phyloP scores from a whole-genome alignment of 2,888 invertebrate genomes.

The Heliconius charithonia region DNA sequence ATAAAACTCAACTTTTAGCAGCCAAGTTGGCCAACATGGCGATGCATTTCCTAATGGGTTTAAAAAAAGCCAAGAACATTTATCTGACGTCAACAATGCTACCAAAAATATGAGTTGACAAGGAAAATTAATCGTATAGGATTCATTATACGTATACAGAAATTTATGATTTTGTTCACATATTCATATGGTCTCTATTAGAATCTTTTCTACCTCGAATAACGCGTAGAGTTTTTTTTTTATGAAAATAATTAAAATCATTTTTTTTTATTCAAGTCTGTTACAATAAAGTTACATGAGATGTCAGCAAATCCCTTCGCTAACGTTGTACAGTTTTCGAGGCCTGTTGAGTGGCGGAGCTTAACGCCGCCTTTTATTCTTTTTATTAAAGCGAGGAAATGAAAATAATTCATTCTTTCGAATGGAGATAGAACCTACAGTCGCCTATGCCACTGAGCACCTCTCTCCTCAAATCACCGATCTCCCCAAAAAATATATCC shows the following conservation, averaged over 20 bases:
- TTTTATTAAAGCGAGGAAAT: background rate
- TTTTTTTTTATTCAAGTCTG: background rate
- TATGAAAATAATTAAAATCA: too few species aligned
- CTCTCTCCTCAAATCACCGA: too few species aligned
- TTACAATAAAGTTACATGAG: background rate
- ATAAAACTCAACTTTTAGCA: constrained; percentile 19
- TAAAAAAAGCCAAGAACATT: constrained; percentile 56
- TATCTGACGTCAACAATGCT: constrained; percentile 71
- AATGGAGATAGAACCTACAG: background rate
- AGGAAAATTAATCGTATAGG: constrained; percentile 69
- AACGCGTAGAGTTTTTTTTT: background rate
- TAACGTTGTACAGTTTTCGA: background rate
- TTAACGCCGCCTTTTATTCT: background rate
- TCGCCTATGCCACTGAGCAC: too few species aligned
- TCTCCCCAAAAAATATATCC: background rate
- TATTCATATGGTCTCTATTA: constrained; percentile 32
- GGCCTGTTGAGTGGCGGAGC: background rate
- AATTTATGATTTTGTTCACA: constrained; percentile 48
- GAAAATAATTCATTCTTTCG: too few species aligned
- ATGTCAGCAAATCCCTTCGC: background rate
- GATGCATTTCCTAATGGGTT: constrained; percentile 34
- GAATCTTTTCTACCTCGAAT: constrained; percentile 33
- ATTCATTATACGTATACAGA: constrained; percentile 67
- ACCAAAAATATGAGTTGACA: constrained; percentile 61
- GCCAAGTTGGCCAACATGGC: constrained; percentile 7